These are phyloP conservation scores for Redunca redunca DNA, from an alignment of 2,113 vertebrate genomes.

Conservation along the genomic window DNA sequence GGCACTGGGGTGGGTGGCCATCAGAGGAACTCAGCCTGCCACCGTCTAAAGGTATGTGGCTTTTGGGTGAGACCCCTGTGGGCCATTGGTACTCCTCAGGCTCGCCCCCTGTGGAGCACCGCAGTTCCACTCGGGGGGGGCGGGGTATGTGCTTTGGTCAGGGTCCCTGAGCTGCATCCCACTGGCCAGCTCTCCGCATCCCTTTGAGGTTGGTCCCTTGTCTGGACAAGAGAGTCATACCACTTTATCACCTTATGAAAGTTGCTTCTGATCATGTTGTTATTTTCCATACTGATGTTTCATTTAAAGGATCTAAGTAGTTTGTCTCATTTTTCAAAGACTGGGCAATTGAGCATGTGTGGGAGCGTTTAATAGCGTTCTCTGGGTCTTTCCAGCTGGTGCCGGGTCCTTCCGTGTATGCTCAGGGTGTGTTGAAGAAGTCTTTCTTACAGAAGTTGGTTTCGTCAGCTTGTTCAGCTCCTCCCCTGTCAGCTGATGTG, in stretches of 20 bases:
- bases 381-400: background rate
- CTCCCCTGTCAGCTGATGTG: background rate
- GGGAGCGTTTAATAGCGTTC: rapidly evolving
- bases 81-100: background rate
- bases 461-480: rapidly evolving
- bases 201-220: background rate
- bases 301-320: background rate
- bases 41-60: rapidly evolving
- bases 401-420: background rate
- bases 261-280: background rate
- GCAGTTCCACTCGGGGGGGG: background rate
- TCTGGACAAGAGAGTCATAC: background rate
- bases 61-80: background rate
- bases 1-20: background rate
- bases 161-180: background rate
- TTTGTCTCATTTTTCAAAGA: background rate
- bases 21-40: background rate
- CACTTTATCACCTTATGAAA: background rate
- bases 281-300: background rate
- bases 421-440: background rate
- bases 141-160: rapidly evolving
- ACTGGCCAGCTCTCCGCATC: rapidly evolving
- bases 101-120: background rate
- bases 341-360: background rate
- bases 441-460: background rate